Evolutionary conservation across 2,113 vertebrate genomes (phyloP).

Genomic region (Brachypodius melanocephalos): DNA sequence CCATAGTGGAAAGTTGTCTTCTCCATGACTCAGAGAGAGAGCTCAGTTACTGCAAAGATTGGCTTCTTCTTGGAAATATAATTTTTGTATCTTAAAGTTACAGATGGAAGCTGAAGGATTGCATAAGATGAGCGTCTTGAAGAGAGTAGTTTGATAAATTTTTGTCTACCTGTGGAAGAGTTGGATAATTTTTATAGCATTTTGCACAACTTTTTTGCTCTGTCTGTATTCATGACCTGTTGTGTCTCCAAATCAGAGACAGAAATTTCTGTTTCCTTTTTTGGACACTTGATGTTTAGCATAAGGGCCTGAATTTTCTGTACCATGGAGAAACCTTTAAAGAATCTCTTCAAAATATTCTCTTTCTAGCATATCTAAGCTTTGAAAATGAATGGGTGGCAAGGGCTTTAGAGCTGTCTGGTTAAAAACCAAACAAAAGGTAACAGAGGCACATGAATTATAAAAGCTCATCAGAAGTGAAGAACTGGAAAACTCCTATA

Average conservation of each 20-base stretch:
- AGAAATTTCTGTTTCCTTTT: neutral
- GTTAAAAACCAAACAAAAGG: neutral
- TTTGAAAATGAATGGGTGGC: neutral
- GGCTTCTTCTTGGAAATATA: neutral
- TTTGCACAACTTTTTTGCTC: neutral
- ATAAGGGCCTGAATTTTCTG: neutral
- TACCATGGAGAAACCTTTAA: neutral
- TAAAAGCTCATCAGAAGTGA: neutral
- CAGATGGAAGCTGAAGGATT: neutral
- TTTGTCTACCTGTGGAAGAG: neutral
- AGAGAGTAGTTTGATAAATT: neutral
- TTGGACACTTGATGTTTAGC: neutral
- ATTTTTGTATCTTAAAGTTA: neutral
- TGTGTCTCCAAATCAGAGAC: neutral
- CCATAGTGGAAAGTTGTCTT: neutral
- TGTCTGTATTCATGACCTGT: neutral
- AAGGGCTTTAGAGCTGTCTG: neutral
- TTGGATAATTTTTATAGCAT: neutral
- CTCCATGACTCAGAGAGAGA: neutral
- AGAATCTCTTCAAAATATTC: neutral
- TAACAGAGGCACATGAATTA: neutral
- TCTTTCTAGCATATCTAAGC: neutral
- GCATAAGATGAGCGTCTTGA: neutral
- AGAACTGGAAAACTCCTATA: neutral
- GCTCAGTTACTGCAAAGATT: neutral